Evolutionary conservation across 2,888 invertebrate genomes (phyloP), one percentile per base, ranked within the genome.

Genomic region (Seira musarum): DNA sequence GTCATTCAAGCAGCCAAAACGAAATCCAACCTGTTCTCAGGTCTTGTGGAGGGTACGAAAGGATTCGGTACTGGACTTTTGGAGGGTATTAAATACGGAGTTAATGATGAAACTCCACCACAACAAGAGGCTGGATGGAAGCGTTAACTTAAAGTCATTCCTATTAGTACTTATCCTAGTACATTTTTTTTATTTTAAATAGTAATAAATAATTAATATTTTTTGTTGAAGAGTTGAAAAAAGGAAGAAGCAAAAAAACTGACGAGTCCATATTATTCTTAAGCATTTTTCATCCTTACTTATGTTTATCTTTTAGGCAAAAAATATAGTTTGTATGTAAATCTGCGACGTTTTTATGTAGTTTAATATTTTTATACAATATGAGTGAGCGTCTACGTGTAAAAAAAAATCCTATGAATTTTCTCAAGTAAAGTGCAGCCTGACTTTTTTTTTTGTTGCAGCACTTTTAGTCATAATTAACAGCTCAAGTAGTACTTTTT

Each of bases 1-100:
- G 84, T 87, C 60, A 85, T 87, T 78, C 86, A 86, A 82, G 87
- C 87, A 46, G 87, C 87, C 80, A 86, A 86, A 81, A 87, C 87
- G 40, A 86, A 85, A 65, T 85, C 86, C 10, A 87, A 87, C 78
- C 80, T 87, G 24, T 86, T 87, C 84, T 85, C 86, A 63, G 87
- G 87, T 65, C 81, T 87, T 24, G 86, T 87, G 6, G 87, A 87
- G 64, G 87, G 87, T 46, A 85, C 86, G 24, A 87, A 87, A 69
- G 87, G 87, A 22, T 87, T 87, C 80, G 84, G 85, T 40, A 87
- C 85, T 63, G 87, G 87, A 60, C 82, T 87, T 40, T 72, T 87
- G 21, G 86, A 87, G 67, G 87, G 87, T 53, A 86, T 87, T 74
- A 86, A 86, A 60, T 86, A 85, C 66, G 87, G 87, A 68, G 86